phyloP scores from a whole-genome alignment of 2,888 invertebrate genomes.

The Parnassius smintheus region DNA sequence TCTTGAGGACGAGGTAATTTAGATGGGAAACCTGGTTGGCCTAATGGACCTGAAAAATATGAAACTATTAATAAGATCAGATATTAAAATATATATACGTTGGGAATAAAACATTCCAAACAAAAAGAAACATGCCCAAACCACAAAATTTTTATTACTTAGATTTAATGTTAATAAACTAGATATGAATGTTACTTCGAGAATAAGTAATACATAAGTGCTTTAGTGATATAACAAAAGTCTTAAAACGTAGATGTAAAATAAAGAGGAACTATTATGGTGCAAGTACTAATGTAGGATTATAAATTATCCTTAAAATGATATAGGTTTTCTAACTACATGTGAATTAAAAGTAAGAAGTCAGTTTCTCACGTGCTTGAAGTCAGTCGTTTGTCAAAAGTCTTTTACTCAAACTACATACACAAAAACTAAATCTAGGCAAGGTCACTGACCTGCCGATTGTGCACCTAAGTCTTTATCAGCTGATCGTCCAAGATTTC shows the following conservation, averaged over 20 bases:
- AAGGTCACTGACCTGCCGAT: conserved; percentile 71
- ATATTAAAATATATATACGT: conserved; percentile 4
- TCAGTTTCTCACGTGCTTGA: conserved; percentile 15
- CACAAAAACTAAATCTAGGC: conserved; percentile 39
- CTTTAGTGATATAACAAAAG: too few species aligned
- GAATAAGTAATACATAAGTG: too few species aligned
- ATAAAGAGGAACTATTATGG: too few species aligned
- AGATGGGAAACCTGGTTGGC: conserved; percentile 38
- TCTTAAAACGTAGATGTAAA: too few species aligned
- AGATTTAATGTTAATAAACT: background rate
- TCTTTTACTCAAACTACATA: conserved; percentile 15
- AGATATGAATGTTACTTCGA: too few species aligned
- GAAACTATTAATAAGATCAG: conserved; percentile 3
- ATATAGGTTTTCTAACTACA: too few species aligned
- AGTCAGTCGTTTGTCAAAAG: conserved; percentile 13
- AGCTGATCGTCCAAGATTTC: conserved; percentile 70
- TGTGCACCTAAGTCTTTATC: conserved; percentile 52
- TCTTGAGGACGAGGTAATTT: conserved; percentile 41
- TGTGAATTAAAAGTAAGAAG: background rate
- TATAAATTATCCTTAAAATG: too few species aligned
- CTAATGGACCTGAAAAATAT: conserved; percentile 49
- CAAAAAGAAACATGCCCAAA: background rate
- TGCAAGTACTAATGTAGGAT: too few species aligned
- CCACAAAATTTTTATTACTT: background rate
- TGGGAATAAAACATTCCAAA: background rate